Percentiles rank a stretch among this genome's conserved stretches.
phyloP scores from a whole-genome alignment of 2,888 invertebrate species.

The Dusona sp. region DNA sequence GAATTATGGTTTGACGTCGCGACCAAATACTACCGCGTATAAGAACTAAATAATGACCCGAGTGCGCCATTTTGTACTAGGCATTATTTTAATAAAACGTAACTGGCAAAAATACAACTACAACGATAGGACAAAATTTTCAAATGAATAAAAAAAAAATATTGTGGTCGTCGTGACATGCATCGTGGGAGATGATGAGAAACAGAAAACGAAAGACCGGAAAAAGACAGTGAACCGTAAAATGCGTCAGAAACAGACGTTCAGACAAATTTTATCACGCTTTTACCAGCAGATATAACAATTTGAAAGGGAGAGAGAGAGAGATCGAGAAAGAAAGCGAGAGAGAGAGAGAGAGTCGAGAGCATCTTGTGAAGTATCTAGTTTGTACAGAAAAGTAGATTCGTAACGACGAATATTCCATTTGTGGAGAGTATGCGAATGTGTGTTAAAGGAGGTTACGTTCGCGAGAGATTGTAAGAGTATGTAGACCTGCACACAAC shows the following conservation, averaged over 20 bases:
- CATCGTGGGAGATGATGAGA: conserved; percentile 10
- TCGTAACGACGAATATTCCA: conserved; percentile 50
- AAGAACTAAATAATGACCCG: neutral
- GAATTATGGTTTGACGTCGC: no score
- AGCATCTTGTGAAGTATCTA: conserved; percentile 47
- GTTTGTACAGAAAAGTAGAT: conserved; percentile 64
- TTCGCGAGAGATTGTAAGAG: conserved; percentile 10
- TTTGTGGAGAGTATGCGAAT: conserved; percentile 43
- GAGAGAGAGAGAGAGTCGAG: conserved; percentile 39
- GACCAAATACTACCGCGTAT: no score
- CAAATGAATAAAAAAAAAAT: neutral
- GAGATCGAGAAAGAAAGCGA: conserved; percentile 45
- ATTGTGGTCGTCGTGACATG: neutral
- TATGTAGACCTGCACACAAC: conserved; percentile 9
- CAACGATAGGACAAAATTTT: no score
- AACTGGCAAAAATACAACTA: neutral
- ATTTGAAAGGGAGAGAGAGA: conserved; percentile 19
- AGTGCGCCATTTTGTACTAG: no score
- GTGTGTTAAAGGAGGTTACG: conserved; percentile 3
- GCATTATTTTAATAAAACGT: no score
- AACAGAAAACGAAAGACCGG: conserved; percentile 16
- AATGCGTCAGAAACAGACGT: conserved; percentile 55
- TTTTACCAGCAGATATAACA: conserved; percentile 37
- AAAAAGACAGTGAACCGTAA: conserved; percentile 11
- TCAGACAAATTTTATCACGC: conserved; percentile 53